phyloP scores from a whole-genome alignment of 2,888 invertebrate genomes.

The Phyto melanocephala region DNA sequence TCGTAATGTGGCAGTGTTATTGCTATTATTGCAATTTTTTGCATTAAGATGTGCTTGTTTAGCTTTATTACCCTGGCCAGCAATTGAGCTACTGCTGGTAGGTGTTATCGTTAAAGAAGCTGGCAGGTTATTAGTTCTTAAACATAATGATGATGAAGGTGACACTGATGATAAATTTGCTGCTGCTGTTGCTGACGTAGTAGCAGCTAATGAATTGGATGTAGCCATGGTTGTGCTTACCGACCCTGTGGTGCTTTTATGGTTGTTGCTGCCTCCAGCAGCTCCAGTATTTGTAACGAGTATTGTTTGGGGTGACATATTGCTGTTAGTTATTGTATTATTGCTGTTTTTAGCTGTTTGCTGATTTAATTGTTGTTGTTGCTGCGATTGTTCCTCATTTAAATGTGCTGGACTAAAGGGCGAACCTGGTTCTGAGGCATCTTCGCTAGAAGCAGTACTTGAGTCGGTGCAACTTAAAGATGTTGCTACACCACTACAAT shows the following conservation, averaged over 20 bases:
- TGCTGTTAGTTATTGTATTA: slow-evolving; percentile 60
- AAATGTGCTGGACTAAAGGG: slow-evolving; percentile 82
- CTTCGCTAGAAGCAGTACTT: slow-evolving; percentile 84
- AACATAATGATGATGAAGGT: slow-evolving; percentile 49
- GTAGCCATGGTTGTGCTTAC: slow-evolving; percentile 68
- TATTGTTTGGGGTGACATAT: slow-evolving; percentile 78
- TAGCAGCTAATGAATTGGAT: slow-evolving; percentile 48
- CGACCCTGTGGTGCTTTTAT: slow-evolving; percentile 67
- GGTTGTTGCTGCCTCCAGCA: slow-evolving; percentile 39
- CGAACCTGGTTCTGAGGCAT: slow-evolving; percentile 92
- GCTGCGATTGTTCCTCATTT: slow-evolving; percentile 79
- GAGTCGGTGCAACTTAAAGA: slow-evolving; percentile 84
- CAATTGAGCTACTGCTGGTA: slow-evolving; percentile 63
- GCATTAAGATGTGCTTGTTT: slow-evolving; percentile 23
- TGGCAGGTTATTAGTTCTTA: slow-evolving; percentile 59
- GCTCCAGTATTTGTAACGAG: slow-evolving; percentile 65
- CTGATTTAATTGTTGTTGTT: slow-evolving; percentile 39
- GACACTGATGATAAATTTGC: slow-evolving; percentile 33
- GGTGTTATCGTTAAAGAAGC: slow-evolving; percentile 61
- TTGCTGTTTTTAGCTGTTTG: slow-evolving; percentile 46
- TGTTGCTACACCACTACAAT: slow-evolving; percentile 89
- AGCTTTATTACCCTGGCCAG: slow-evolving; percentile 38
- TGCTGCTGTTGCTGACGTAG: slow-evolving; percentile 26
- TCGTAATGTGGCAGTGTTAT: slow-evolving; percentile 65
- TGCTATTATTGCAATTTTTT: slow-evolving; percentile 48